Conservation (phyloP, 2,113 vertebrate species). For the Grammomys dolichurus region DNA sequence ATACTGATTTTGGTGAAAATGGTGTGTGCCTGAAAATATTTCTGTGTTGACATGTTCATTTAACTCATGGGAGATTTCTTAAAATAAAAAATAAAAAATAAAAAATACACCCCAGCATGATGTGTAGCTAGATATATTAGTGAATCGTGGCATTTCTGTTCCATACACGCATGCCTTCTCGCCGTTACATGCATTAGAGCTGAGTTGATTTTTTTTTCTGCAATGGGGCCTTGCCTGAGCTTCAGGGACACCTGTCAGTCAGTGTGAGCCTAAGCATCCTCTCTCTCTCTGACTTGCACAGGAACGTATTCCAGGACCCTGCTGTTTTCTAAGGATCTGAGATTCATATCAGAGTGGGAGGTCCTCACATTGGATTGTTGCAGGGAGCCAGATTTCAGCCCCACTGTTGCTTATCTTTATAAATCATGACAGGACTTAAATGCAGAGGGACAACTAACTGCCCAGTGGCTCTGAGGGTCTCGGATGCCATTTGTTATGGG, state of each 20-base stretch:
- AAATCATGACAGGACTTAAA: neutral
- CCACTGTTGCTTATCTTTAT: neutral
- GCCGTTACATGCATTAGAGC: neutral
- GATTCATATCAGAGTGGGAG: neutral
- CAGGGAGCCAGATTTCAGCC: neutral
- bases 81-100: neutral
- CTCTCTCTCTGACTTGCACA: neutral
- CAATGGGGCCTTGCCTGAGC: neutral
- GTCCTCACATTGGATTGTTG: neutral
- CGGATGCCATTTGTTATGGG: neutral
- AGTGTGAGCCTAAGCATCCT: too few species aligned
- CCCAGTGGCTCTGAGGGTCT: neutral
- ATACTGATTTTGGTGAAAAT: neutral
- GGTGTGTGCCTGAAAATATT: neutral
- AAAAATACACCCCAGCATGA: neutral
- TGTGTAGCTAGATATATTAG: neutral
- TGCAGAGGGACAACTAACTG: neutral
- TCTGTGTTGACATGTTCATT: neutral
- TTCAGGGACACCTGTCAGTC: neutral
- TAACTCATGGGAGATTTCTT: neutral
- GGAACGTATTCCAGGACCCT: neutral
- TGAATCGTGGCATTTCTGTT: neutral
- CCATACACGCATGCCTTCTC: neutral
- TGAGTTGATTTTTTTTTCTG: neutral
- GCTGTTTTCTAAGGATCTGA: neutral